Percentiles rank a stretch among this genome's conserved stretches.
Conservation (phyloP, 35 echinoderm and acorn worm species). For the Amphiura filiformis region DNA sequence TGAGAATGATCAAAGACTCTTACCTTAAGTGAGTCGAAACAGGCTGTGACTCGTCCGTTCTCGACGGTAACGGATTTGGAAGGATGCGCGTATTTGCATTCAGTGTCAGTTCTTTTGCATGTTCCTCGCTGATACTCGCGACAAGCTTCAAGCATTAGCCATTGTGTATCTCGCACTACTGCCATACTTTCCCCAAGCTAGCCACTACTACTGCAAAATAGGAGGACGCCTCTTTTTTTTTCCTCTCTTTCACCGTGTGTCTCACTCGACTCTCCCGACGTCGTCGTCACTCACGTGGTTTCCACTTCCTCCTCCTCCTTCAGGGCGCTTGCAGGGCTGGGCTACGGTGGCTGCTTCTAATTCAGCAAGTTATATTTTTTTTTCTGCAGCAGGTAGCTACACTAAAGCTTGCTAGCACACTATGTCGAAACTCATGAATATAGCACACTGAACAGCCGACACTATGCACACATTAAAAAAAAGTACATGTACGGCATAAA, state of each 20-base stretch:
- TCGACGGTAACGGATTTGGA: constrained; percentile 95
- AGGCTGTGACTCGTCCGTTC: constrained; percentile 98
- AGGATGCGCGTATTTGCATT: constrained; percentile 99
- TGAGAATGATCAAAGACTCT: constrained; percentile 29
- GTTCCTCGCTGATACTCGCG: constrained; percentile 97
- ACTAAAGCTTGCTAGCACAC: neutral
- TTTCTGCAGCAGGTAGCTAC: neutral
- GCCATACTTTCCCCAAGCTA: constrained; percentile 19
- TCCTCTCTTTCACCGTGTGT: too few relatives aligned
- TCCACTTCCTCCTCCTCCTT: neutral
- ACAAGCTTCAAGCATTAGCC: constrained; percentile 98
- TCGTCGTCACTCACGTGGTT: neutral
- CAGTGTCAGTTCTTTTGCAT: constrained; percentile 90
- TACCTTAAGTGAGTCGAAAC: constrained; percentile 99
- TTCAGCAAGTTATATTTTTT: neutral
- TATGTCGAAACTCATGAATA: neutral
- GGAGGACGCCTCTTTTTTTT: constrained; percentile 6
- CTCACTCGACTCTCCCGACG: too few relatives aligned
- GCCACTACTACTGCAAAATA: neutral
- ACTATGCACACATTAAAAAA: neutral
- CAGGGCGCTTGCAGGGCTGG: neutral
- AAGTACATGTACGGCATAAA: neutral
- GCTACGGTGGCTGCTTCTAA: neutral
- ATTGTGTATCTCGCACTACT: constrained; percentile 85
- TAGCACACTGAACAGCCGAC: neutral